phyloP scores from a whole-genome alignment of 2,113 vertebrate genomes.

The Piprites chloris region DNA sequence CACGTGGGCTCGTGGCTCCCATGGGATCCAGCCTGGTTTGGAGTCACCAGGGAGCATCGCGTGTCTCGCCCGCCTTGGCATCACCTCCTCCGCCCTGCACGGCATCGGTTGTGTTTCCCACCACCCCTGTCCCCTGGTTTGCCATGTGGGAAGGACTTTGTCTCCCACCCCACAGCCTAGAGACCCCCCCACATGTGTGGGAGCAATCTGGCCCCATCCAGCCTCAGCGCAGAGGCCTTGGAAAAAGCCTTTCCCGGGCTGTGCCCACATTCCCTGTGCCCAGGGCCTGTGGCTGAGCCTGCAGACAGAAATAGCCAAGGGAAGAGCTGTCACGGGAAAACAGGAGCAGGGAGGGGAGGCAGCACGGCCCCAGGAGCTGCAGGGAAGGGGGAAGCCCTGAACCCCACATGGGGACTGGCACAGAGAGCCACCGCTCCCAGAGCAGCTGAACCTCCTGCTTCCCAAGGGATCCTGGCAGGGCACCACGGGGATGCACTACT shows the following conservation, averaged over 20 bases:
- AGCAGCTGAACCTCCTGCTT: background rate
- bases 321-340: background rate
- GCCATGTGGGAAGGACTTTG: background rate
- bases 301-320: background rate
- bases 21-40: background rate
- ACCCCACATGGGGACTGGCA: accelerated
- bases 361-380: background rate
- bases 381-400: background rate
- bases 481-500: accelerated
- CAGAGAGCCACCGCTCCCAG: background rate
- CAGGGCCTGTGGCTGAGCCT: background rate
- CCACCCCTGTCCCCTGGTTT: accelerated
- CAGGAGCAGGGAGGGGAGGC: background rate
- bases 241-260: background rate
- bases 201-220: accelerated
- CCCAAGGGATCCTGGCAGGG: accelerated
- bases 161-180: background rate
- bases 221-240: background rate
- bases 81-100: accelerated
- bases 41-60: background rate
- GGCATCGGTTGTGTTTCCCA: accelerated
- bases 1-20: background rate
- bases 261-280: background rate
- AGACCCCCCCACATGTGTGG: accelerated
- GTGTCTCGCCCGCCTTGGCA: background rate